A percentile compares a stretch with the other conserved stretches of the same genome.
Conservation (phyloP, 1,140 invertebrate genomes). For the Pogonognathellus flavescens region DNA sequence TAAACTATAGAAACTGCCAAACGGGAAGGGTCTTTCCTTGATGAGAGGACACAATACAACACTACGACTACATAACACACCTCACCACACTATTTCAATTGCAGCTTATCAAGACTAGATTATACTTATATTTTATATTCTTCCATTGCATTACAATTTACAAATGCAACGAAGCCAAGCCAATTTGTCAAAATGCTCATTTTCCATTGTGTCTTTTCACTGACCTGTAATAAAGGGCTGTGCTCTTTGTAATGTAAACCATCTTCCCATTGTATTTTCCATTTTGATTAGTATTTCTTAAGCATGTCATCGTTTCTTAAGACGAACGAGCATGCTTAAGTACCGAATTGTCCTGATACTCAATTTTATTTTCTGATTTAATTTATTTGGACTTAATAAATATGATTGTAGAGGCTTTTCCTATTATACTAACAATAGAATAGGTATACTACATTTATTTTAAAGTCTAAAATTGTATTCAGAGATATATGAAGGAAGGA, state of each 20-base stretch:
- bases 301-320: slow-evolving; percentile 12
- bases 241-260: slow-evolving; percentile 20
- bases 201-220: slow-evolving; percentile 25
- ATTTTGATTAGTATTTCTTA: slow-evolving; percentile 14
- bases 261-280: not conserved
- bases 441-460: too few relatives aligned
- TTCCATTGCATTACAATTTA: not conserved
- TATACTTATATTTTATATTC: too few relatives aligned
- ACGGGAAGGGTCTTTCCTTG: slow-evolving; percentile 26
- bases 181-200: slow-evolving; percentile 47
- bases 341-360: not conserved
- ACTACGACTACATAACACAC: slow-evolving; percentile 42
- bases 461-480: too few relatives aligned
- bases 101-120: slow-evolving; percentile 5
- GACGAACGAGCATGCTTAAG: not conserved
- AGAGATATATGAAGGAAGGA: too few relatives aligned
- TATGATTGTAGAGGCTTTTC: too few relatives aligned
- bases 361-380: not conserved
- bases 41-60: not conserved
- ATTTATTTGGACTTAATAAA: too few relatives aligned
- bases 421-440: too few relatives aligned
- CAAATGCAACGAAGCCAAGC: slow-evolving; percentile 30
- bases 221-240: slow-evolving; percentile 40
- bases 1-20: slow-evolving; percentile 42
- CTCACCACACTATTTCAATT: slow-evolving; percentile 34